Percentiles rank a stretch among this genome's conserved stretches.
Evolutionary conservation across 2,113 vertebrate genomes (phyloP).

Genomic region (Ophthalmolycus amberensis): DNA sequence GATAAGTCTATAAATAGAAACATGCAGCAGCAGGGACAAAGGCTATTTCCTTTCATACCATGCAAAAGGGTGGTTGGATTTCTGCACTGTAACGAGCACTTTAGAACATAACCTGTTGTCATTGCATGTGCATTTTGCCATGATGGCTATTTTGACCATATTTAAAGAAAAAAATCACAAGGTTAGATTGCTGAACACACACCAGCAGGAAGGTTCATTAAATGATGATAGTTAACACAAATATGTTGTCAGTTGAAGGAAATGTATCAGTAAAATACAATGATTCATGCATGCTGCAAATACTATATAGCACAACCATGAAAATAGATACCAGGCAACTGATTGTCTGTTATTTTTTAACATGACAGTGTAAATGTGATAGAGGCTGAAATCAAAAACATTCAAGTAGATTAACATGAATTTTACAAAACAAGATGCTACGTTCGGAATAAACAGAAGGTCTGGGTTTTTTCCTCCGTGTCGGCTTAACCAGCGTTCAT

Average conservation of each 20-base stretch:
- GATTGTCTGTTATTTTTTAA: background rate
- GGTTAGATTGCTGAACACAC: background rate
- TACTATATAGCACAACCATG: background rate
- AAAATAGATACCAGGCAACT: background rate
- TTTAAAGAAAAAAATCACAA: constrained; percentile 1
- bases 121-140: background rate
- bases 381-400: background rate
- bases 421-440: constrained; percentile 30
- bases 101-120: constrained; percentile 14
- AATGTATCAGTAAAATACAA: background rate
- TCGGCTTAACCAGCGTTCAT: constrained; percentile 15
- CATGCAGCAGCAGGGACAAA: constrained; percentile 63
- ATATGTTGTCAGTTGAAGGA: background rate
- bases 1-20: constrained; percentile 79
- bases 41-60: constrained; percentile 63
- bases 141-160: background rate
- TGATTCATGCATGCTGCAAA: background rate
- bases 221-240: background rate
- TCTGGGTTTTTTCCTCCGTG: background rate
- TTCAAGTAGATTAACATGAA: constrained; percentile 1
- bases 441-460: background rate
- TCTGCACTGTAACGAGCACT: constrained; percentile 13
- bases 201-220: background rate
- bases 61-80: constrained; percentile 41
- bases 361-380: background rate